Evolutionary conservation across 2,888 invertebrate species (phyloP).

Genomic region (Hypsopygia costalis): DNA sequence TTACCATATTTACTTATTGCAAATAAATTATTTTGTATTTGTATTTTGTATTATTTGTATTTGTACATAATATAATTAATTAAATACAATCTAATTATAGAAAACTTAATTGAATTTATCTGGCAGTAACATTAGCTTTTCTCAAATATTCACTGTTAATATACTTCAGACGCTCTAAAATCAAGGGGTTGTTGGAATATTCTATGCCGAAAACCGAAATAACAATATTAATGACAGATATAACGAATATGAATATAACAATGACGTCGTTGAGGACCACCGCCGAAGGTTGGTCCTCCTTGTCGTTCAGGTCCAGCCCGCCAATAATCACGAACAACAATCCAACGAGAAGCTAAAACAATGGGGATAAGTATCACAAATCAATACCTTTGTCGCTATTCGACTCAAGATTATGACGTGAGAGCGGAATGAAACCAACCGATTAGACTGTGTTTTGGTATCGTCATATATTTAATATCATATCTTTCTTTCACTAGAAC

Average conservation of each 20-base stretch:
- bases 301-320: constrained; percentile 89
- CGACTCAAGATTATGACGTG: constrained; percentile 9
- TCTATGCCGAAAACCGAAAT: constrained; percentile 93
- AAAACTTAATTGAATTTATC: too few species aligned
- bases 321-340: constrained; percentile 91
- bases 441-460: too few species aligned
- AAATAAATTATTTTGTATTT: too few species aligned
- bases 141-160: constrained; percentile 62
- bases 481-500: too few species aligned
- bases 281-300: constrained; percentile 87
- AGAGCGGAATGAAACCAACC: too few species aligned
- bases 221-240: constrained; percentile 89
- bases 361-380: constrained; percentile 22
- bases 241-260: constrained; percentile 89
- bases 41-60: too few species aligned
- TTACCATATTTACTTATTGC: too few species aligned
- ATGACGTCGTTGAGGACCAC: constrained; percentile 89
- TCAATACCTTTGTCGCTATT: constrained; percentile 6
- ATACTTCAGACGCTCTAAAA: constrained; percentile 64
- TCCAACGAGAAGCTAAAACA: constrained; percentile 89
- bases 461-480: too few species aligned
- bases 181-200: constrained; percentile 84
- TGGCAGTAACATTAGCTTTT: constrained; percentile 40
- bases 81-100: too few species aligned
- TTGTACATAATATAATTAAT: too few species aligned